Evolutionary conservation across 2,113 vertebrate genomes (phyloP).

Genomic region (Psilopsiagon aymara): DNA sequence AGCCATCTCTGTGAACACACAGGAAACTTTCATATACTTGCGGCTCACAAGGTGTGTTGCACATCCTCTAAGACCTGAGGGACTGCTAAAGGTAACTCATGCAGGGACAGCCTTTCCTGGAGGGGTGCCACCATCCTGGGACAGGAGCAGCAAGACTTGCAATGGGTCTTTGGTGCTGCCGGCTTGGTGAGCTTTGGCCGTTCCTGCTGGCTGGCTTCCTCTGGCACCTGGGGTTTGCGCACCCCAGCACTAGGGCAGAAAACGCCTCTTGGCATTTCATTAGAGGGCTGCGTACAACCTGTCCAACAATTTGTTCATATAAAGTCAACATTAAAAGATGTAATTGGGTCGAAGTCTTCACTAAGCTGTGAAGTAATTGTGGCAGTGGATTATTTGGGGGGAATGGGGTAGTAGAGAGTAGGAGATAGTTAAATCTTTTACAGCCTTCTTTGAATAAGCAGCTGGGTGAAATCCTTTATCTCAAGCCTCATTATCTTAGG

Average conservation of each 20-base stretch:
- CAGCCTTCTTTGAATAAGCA: not conserved
- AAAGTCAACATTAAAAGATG: not conserved
- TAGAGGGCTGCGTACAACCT: not conserved
- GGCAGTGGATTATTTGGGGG: not conserved
- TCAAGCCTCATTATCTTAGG: not conserved
- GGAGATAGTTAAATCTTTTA: not conserved
- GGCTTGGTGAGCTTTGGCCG: not conserved
- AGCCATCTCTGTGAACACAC: not conserved
- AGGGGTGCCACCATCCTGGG: not conserved
- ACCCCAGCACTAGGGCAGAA: not conserved
- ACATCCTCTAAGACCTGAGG: not conserved
- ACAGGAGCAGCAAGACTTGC: not conserved
- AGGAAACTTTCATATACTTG: not conserved
- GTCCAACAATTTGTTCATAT: not conserved
- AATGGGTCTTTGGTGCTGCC: not conserved
- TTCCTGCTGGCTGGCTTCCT: not conserved
- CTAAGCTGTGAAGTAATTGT: not conserved
- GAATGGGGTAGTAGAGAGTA: not conserved
- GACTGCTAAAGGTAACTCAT: not conserved
- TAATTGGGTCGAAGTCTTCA: not conserved
- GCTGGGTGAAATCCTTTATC: not conserved
- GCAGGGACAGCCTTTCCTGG: not conserved
- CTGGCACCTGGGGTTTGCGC: not conserved
- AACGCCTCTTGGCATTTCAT: accelerated
- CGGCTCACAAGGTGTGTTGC: not conserved